Evolutionary conservation across 2,888 invertebrate genomes (phyloP).

Genomic region (Rotaria magnacalcarata): DNA sequence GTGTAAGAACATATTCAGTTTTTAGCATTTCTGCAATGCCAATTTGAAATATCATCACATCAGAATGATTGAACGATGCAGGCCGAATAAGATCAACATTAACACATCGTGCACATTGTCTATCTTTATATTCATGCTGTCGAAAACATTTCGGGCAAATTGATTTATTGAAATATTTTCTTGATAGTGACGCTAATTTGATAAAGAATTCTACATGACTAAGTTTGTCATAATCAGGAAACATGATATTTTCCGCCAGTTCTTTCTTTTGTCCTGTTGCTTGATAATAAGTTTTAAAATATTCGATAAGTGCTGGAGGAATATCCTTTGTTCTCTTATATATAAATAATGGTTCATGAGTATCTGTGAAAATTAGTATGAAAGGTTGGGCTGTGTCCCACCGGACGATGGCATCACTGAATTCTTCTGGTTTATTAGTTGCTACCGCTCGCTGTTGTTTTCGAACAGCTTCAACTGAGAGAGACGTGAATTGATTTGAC

Average conservation of each 20-base stretch:
- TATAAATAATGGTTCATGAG: neutral
- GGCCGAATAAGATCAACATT: neutral
- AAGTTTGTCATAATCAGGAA: too few species aligned
- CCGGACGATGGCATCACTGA: neutral
- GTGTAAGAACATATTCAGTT: conserved; percentile 52
- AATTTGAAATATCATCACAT: neutral
- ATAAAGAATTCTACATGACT: too few species aligned
- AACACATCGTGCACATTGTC: too few species aligned
- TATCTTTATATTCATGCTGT: too few species aligned
- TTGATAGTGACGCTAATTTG: too few species aligned
- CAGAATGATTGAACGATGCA: too few species aligned
- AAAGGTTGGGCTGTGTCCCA: neutral
- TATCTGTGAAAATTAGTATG: neutral
- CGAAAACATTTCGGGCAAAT: too few species aligned
- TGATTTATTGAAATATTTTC: too few species aligned
- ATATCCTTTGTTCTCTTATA: neutral
- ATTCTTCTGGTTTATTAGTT: neutral
- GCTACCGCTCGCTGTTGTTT: neutral
- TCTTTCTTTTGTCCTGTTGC: neutral
- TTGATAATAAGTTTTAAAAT: neutral
- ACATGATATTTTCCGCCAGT: too few species aligned
- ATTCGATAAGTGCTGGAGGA: neutral
- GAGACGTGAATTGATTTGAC: neutral
- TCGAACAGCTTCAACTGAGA: neutral
- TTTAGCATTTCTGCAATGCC: neutral